These are phyloP conservation scores for Melipona bicolor DNA, from an alignment of 2,888 invertebrate genomes.

Conservation along the genomic window DNA sequence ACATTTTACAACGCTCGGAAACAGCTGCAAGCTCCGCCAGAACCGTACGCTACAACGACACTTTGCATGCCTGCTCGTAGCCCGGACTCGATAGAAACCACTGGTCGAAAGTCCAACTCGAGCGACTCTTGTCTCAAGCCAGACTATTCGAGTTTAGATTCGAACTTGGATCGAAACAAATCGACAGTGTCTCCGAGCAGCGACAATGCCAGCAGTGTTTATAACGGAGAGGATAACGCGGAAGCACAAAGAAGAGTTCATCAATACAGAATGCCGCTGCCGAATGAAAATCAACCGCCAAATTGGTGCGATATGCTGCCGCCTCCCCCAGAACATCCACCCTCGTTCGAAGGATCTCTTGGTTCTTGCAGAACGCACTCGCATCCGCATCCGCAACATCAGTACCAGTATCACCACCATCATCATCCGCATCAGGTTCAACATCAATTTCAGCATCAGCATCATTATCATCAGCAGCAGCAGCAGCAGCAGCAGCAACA, in stretches of 20 bases:
- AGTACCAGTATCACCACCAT: constrained; percentile 50
- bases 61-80: constrained; percentile 85
- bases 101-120: constrained; percentile 82
- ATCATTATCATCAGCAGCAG: constrained; percentile 30
- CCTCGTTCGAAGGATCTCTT: constrained; percentile 48
- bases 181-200: constrained; percentile 83
- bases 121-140: constrained; percentile 83
- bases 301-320: constrained; percentile 89
- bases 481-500: constrained; percentile 24
- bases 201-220: constrained; percentile 82
- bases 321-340: constrained; percentile 68
- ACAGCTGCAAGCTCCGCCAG: constrained; percentile 86
- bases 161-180: constrained; percentile 82
- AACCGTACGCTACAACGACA: constrained; percentile 92
- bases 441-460: constrained; percentile 48
- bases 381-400: constrained; percentile 52
- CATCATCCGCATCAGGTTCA: constrained; percentile 40
- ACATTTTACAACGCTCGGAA: constrained; percentile 87
- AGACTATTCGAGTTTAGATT: constrained; percentile 82
- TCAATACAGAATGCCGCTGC: constrained; percentile 63
- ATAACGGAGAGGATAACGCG: constrained; percentile 77
- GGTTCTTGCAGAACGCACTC: constrained; percentile 30
- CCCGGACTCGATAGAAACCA: constrained; percentile 83
- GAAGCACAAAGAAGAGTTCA: constrained; percentile 77
- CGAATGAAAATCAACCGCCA: constrained; percentile 68